Percentiles rank a stretch among this genome's conserved stretches.
These are phyloP conservation scores for Anseranas semipalmata DNA, from an alignment of 2,113 vertebrate species.

Conservation along the genomic window DNA sequence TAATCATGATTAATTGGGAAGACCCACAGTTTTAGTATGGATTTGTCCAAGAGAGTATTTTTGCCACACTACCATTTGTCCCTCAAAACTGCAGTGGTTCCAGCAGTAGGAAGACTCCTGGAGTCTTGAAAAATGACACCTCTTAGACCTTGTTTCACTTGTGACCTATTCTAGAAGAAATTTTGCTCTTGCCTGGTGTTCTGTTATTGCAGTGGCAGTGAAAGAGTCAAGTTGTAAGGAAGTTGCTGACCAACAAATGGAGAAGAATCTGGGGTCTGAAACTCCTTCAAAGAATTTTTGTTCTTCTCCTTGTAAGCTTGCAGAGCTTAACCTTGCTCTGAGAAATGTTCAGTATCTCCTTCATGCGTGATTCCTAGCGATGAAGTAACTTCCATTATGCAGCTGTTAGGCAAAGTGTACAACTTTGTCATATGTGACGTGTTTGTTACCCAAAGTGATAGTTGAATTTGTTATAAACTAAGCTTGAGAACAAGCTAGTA, in stretches of 20 bases:
- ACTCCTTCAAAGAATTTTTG: neutral
- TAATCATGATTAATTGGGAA: neutral
- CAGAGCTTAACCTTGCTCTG: neutral
- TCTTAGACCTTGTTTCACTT: neutral
- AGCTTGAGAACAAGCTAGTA: neutral
- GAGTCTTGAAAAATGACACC: neutral
- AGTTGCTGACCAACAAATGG: neutral
- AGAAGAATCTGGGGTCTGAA: neutral
- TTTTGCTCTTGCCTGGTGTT: neutral
- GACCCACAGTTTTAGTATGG: neutral
- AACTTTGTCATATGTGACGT: neutral
- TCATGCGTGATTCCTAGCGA: neutral
- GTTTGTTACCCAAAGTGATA: fast-evolving
- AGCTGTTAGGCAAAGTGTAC: neutral
- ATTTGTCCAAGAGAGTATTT: neutral
- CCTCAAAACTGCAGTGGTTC: neutral
- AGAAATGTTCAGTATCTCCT: neutral
- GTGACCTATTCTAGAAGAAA: neutral
- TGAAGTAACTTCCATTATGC: neutral
- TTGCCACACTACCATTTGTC: neutral
- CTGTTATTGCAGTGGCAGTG: neutral
- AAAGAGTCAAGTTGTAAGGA: neutral
- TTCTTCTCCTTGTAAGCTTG: neutral
- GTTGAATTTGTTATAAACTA: neutral
- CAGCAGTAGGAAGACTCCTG: neutral